A percentile compares a stretch with the other conserved stretches of the same genome.
Conservation (phyloP, 2,888 invertebrate species). For the Eilema depressum region DNA sequence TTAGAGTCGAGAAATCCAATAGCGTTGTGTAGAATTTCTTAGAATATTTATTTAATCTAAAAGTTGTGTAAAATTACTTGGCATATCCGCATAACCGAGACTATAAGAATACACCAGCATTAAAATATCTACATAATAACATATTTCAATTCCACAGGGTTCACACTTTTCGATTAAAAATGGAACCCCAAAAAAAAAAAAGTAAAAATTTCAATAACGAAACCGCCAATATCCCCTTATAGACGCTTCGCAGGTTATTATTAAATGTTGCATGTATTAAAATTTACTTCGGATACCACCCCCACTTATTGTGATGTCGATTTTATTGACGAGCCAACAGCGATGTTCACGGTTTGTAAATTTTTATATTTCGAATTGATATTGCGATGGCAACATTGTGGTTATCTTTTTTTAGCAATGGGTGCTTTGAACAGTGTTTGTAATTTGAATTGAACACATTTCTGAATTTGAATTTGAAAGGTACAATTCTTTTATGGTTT, state of each 20-base stretch:
- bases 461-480: neutral
- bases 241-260: slow-evolving; percentile 71
- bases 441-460: neutral
- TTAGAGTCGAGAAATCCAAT: no score
- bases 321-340: slow-evolving; percentile 64
- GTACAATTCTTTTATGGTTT: no score
- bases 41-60: no score
- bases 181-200: slow-evolving; percentile 1
- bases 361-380: slow-evolving; percentile 46
- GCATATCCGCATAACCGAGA: no score
- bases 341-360: slow-evolving; percentile 64
- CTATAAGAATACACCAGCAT: no score
- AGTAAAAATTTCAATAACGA: slow-evolving; percentile 51
- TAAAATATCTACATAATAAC: neutral
- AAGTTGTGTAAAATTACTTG: no score
- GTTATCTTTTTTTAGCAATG: neutral
- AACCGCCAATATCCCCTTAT: slow-evolving; percentile 55
- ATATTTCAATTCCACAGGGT: neutral
- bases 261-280: slow-evolving; percentile 83
- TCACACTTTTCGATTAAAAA: neutral
- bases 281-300: slow-evolving; percentile 64
- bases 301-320: slow-evolving; percentile 62
- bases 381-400: slow-evolving; percentile 27
- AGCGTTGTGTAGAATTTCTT: no score
- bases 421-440: neutral